These are phyloP conservation scores for Nycticryphes semicollaris DNA, from an alignment of 2,113 vertebrate genomes.

Conservation along the genomic window DNA sequence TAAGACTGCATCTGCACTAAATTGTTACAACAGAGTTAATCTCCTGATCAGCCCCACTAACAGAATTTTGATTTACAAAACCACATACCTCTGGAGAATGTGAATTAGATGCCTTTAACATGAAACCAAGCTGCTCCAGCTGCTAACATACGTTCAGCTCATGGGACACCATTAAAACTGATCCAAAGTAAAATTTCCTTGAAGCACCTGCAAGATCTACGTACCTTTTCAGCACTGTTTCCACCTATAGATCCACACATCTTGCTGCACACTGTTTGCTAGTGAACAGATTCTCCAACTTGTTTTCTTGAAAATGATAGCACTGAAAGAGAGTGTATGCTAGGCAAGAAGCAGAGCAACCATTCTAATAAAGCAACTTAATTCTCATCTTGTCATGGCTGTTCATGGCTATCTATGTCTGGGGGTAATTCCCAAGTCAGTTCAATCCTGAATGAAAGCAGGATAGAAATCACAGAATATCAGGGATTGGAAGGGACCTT, in stretches of 20 bases:
- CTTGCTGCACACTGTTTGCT: neutral
- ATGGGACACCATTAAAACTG: neutral
- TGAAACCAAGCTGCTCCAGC: neutral
- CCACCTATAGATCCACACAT: neutral
- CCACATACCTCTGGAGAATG: neutral
- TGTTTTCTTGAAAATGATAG: neutral
- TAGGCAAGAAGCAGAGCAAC: neutral
- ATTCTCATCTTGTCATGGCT: neutral
- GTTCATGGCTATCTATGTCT: neutral
- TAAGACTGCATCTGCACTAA: neutral
- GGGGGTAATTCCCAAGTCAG: rapidly evolving
- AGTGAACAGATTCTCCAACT: neutral
- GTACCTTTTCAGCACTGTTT: neutral
- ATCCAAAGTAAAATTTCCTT: neutral
- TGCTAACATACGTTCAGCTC: neutral
- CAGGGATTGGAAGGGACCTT: too few species aligned
- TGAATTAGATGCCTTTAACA: neutral
- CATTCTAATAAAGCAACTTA: neutral
- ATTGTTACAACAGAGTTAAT: neutral
- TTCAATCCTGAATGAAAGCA: neutral
- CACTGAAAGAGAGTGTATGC: neutral
- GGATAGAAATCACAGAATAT: neutral
- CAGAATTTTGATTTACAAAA: neutral
- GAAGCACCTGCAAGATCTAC: neutral
- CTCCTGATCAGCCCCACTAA: neutral